phyloP scores from a whole-genome alignment of 1,140 invertebrate genomes.

The Brachionus paranguensis region DNA sequence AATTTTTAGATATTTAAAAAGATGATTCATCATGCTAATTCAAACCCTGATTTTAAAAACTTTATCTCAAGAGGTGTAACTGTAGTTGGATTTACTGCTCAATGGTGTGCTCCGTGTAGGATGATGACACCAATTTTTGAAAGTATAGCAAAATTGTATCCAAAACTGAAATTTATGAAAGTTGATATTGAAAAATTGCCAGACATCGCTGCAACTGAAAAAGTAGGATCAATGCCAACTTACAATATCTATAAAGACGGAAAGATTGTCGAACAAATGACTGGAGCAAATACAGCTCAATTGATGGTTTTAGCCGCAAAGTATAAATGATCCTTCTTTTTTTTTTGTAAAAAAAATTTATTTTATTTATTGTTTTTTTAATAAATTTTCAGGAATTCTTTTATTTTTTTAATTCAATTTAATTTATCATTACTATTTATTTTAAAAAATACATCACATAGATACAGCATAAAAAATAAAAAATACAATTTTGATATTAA shows the following conservation, averaged over 20 bases:
- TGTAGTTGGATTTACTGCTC: slow-evolving; percentile 2
- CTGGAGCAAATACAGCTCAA: neutral
- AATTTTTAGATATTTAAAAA: neutral
- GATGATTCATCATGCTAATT: neutral
- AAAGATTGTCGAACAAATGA: neutral
- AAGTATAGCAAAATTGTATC: neutral
- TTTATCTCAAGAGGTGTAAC: neutral
- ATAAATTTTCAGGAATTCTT: neutral
- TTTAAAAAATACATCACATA: too few species aligned
- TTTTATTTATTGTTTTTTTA: neutral
- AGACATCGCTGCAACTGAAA: neutral
- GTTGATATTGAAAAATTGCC: slow-evolving; percentile 16
- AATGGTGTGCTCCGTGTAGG: slow-evolving; percentile 35
- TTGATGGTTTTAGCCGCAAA: neutral
- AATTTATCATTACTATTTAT: neutral
- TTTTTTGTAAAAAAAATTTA: neutral
- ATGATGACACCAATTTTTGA: slow-evolving; percentile 14
- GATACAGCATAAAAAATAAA: too few species aligned
- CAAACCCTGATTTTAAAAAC: neutral
- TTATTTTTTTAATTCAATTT: neutral
- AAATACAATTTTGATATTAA: too few species aligned
- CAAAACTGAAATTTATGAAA: slow-evolving; percentile 10
- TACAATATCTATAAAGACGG: slow-evolving; percentile 11
- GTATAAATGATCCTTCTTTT: neutral
- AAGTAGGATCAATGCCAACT: slow-evolving; percentile 11